phyloP scores from a whole-genome alignment of 2,113 vertebrate genomes.

The Accipiter cooperii region DNA sequence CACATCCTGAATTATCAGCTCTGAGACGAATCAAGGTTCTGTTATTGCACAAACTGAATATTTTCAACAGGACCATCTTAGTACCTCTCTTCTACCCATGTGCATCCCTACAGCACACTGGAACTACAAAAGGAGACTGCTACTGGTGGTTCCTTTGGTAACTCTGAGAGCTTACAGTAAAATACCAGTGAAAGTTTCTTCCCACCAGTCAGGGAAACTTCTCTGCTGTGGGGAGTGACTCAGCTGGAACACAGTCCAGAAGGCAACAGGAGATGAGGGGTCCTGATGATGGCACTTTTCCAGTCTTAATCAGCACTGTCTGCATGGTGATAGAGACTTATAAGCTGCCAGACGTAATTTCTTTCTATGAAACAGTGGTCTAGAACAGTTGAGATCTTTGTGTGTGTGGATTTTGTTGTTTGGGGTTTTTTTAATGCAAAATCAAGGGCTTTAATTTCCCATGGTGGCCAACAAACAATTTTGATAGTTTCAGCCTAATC shows the following conservation, averaged over 20 bases:
- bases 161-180: neutral
- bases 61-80: neutral
- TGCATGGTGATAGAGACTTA: neutral
- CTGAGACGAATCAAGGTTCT: neutral
- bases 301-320: slow-evolving; percentile 44
- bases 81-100: neutral
- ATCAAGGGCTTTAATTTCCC: neutral
- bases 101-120: neutral
- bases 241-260: slow-evolving; percentile 29
- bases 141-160: neutral
- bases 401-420: neutral
- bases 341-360: slow-evolving; percentile 7
- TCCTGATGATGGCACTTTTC: neutral
- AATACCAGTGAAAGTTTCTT: neutral
- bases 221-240: slow-evolving; percentile 18
- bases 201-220: neutral
- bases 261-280: slow-evolving; percentile 44
- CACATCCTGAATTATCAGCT: neutral
- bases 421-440: neutral
- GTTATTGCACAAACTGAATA: neutral
- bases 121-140: neutral
- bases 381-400: slow-evolving; percentile 4
- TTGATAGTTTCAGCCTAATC: slow-evolving; percentile 24
- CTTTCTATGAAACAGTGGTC: slow-evolving; percentile 19
- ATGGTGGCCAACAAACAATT: neutral